Evolutionary conservation across 2,888 invertebrate genomes (phyloP).

Genomic region (Pegoplata infirma): DNA sequence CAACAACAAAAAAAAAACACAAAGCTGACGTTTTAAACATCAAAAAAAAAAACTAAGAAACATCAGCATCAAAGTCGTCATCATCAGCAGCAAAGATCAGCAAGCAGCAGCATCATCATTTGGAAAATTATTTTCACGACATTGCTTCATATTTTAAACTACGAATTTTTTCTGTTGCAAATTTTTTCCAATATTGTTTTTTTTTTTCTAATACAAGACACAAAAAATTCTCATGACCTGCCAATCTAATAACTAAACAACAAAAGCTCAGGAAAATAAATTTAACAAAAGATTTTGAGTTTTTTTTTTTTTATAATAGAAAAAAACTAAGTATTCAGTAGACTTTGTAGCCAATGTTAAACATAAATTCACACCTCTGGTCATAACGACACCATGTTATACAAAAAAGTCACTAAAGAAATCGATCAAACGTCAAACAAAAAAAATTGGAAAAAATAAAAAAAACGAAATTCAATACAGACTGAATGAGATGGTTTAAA

Average conservation of each 20-base stretch:
- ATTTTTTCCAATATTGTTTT: no score
- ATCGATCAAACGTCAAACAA: constrained; percentile 68
- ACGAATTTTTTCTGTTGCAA: no score
- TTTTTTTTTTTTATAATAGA: constrained; percentile 3
- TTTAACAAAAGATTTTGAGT: constrained; percentile 52
- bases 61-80: constrained; percentile 56
- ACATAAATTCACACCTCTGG: constrained; percentile 65
- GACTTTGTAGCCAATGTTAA: constrained; percentile 58
- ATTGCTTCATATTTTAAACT: constrained; percentile 59
- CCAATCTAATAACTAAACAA: constrained; percentile 61
- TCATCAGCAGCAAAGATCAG: constrained; percentile 24
- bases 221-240: constrained; percentile 66
- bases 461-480: constrained; percentile 32
- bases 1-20: no score
- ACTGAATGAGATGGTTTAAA: not conserved
- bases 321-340: constrained; percentile 16
- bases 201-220: constrained; percentile 33
- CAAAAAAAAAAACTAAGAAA: constrained; percentile 26
- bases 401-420: constrained; percentile 60
- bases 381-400: constrained; percentile 63
- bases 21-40: constrained; percentile 51
- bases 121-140: constrained; percentile 63
- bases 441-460: constrained; percentile 36
- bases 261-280: constrained; percentile 40
- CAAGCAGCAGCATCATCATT: constrained; percentile 49